Evolutionary conservation across 2,888 invertebrate genomes (phyloP).

Genomic region (Acrobasis suavella): DNA sequence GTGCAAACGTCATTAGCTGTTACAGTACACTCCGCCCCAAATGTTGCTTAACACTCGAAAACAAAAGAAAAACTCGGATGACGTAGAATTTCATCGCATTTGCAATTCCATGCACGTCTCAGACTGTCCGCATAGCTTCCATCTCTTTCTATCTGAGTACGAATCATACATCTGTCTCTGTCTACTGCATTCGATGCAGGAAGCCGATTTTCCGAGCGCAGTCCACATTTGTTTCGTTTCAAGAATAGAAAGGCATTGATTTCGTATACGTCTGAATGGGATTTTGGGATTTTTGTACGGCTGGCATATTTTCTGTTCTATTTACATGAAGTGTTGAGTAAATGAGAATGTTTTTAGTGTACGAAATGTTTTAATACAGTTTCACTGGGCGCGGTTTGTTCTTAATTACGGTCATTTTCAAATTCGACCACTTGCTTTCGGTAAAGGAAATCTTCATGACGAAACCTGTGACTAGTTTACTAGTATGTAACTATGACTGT

Average conservation of each 20-base stretch:
- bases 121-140: constrained; percentile 66
- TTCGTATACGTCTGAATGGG: constrained; percentile 16
- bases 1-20: not conserved
- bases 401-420: no score
- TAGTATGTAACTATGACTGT: no score
- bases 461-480: no score
- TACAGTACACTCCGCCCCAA: constrained; percentile 25
- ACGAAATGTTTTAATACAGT: not conserved
- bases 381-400: no score
- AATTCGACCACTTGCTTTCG: no score
- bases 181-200: constrained; percentile 23
- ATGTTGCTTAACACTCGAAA: constrained; percentile 24
- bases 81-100: constrained; percentile 45
- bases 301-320: constrained; percentile 7
- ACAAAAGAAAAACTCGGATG: constrained; percentile 26
- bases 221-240: constrained; percentile 23
- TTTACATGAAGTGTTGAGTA: constrained; percentile 2
- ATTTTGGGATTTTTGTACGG: constrained; percentile 19
- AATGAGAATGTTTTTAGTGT: not conserved
- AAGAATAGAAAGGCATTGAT: constrained; percentile 20
- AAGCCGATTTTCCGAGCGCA: constrained; percentile 20
- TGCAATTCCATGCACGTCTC: constrained; percentile 70
- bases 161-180: constrained; percentile 11
- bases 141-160: constrained; percentile 38
- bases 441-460: no score